Evolutionary conservation across 2,888 invertebrate genomes (phyloP).

Genomic region (Timandra comae): DNA sequence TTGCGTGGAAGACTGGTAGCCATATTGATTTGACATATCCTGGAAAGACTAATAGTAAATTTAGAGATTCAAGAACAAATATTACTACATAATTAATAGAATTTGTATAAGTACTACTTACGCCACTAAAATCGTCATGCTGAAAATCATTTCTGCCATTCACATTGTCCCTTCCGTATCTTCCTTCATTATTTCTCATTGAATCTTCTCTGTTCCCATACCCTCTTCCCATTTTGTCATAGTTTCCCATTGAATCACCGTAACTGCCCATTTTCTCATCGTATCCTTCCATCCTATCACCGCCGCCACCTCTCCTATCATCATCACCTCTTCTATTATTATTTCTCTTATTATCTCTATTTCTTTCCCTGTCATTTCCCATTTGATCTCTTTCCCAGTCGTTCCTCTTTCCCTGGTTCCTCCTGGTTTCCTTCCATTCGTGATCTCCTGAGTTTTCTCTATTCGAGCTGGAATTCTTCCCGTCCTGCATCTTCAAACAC

Average conservation of each 20-base stretch:
- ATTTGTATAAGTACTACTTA: constrained; percentile 44
- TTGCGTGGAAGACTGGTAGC: constrained; percentile 37
- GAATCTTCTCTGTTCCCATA: constrained; percentile 20
- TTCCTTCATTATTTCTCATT: constrained; percentile 17
- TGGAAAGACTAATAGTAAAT: constrained; percentile 16
- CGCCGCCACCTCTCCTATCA: constrained; percentile 24
- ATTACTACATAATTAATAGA: too few species aligned
- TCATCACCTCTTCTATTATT: constrained; percentile 17
- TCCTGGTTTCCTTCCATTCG: constrained; percentile 42
- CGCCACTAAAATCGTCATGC: constrained; percentile 42
- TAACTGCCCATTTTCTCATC: constrained; percentile 27
- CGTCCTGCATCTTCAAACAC: constrained; percentile 70
- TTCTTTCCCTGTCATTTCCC: constrained; percentile 24
- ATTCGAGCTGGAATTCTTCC: constrained; percentile 36
- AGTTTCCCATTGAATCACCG: constrained; percentile 15
- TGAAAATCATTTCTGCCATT: constrained; percentile 41
- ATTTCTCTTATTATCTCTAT: constrained; percentile 23
- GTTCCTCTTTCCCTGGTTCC: constrained; percentile 32
- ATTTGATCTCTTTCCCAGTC: constrained; percentile 32
- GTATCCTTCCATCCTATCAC: constrained; percentile 22
- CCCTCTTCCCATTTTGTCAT: constrained; percentile 15
- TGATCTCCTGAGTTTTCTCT: constrained; percentile 32
- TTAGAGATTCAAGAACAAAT: too few species aligned
- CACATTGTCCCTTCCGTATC: constrained; percentile 24
- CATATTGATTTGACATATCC: constrained; percentile 35